A percentile compares a stretch with the other conserved stretches of the same genome.
These are phyloP conservation scores for Prionailurus bengalensis DNA, from an alignment of 2,113 vertebrate species.

Conservation along the genomic window DNA sequence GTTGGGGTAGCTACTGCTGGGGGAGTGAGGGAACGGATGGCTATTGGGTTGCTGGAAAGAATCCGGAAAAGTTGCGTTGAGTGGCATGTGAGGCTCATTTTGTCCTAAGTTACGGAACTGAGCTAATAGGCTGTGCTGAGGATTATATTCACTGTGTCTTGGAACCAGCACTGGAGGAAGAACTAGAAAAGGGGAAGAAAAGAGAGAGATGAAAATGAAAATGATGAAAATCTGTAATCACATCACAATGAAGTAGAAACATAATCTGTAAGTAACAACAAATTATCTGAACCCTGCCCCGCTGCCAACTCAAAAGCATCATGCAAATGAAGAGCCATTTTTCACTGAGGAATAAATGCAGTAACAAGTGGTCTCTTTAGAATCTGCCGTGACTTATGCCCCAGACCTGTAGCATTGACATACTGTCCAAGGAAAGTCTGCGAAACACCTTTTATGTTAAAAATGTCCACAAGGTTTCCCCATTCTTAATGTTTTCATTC, in stretches of 20 bases:
- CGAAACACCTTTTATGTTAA: background rate
- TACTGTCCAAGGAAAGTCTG: background rate
- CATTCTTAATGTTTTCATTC: conserved; percentile 6
- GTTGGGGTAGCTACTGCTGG: conserved; percentile 96
- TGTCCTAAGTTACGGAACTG: conserved; percentile 97
- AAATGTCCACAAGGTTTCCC: background rate
- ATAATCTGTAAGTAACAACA: background rate
- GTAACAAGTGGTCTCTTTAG: background rate
- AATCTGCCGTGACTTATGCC: background rate
- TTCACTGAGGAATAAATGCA: background rate
- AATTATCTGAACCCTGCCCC: background rate
- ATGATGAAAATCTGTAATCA: background rate
- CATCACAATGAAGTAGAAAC: background rate
- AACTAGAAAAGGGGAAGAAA: conserved; percentile 87
- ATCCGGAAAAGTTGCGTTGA: conserved; percentile 98
- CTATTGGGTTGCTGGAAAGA: conserved; percentile 92
- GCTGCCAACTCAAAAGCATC: background rate
- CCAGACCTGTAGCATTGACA: accelerated
- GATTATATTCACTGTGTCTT: conserved; percentile 98
- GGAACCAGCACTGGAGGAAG: conserved; percentile 98
- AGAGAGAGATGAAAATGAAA: conserved; percentile 63
- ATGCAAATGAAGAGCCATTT: background rate
- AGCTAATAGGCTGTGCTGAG: conserved; percentile 98
- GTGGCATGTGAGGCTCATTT: conserved; percentile 98
- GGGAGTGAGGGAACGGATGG: conserved; percentile 92